Percentiles rank a stretch among this genome's conserved stretches.
These are phyloP conservation scores for Corythornis madagascariensis DNA, from an alignment of 2,113 vertebrate species.

Conservation along the genomic window DNA sequence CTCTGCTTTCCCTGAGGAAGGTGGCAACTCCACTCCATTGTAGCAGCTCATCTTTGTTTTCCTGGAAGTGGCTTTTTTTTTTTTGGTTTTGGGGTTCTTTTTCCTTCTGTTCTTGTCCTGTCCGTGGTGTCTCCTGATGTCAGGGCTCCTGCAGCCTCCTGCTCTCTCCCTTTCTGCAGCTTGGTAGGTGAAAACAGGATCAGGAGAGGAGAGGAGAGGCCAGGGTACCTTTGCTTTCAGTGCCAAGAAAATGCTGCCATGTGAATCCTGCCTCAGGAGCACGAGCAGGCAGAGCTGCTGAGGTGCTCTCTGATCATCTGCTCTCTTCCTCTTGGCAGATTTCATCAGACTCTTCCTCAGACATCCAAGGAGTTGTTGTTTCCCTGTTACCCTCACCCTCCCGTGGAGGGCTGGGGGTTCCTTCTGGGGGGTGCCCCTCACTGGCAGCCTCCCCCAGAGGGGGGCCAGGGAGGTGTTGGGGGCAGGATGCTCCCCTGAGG, in stretches of 20 bases:
- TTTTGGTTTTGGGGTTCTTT: background rate
- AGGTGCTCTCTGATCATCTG: conserved; percentile 6
- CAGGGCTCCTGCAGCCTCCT: background rate
- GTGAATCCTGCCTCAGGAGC: background rate
- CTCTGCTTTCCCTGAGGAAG: background rate
- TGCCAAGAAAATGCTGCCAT: background rate
- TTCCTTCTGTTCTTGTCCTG: background rate
- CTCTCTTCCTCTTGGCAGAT: background rate
- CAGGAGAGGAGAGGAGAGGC: background rate
- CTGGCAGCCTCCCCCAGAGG: background rate
- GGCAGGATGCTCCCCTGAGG: background rate
- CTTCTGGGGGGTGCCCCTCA: background rate
- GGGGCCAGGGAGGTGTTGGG: background rate
- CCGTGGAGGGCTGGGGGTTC: background rate
- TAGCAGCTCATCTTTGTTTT: conserved; percentile 3
- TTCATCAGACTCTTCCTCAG: background rate
- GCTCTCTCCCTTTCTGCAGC: background rate
- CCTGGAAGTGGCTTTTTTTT: conserved; percentile 34
- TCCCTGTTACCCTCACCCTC: background rate
- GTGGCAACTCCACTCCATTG: conserved; percentile 19
- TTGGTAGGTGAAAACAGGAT: background rate
- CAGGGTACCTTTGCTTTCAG: background rate
- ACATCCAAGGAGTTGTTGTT: background rate
- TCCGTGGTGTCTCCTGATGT: background rate
- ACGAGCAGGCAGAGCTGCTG: background rate